Evolutionary conservation across 2,113 vertebrate genomes (phyloP).

Genomic region (Columbina picui): DNA sequence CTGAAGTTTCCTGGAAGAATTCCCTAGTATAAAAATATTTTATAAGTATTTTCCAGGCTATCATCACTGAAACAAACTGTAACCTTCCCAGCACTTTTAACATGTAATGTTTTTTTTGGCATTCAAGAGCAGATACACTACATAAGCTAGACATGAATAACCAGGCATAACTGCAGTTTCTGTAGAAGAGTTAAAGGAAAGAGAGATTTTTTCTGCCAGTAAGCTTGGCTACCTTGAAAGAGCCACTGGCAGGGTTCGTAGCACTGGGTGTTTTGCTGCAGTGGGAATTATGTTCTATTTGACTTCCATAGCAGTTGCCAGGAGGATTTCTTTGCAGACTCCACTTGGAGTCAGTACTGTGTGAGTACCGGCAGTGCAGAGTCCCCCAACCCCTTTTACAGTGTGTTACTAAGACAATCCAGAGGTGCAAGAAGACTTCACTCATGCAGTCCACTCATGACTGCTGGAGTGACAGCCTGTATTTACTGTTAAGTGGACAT

Average conservation of each 20-base stretch:
- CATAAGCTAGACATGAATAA: slow-evolving; percentile 17
- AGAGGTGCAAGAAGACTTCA: neutral
- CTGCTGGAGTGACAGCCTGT: neutral
- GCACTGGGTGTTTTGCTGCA: neutral
- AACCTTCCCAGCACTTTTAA: neutral
- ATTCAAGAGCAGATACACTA: neutral
- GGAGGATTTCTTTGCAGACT: neutral
- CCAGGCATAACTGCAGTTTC: neutral
- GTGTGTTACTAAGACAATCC: neutral
- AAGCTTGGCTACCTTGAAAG: neutral
- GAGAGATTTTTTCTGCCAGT: neutral
- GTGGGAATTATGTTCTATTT: neutral
- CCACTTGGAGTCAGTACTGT: neutral
- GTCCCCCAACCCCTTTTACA: neutral
- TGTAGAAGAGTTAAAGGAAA: neutral
- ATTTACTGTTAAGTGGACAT: neutral
- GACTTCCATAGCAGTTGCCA: neutral
- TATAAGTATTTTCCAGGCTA: slow-evolving; percentile 18
- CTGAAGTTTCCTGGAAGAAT: neutral
- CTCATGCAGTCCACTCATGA: neutral
- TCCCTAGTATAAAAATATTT: neutral
- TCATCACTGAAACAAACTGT: neutral
- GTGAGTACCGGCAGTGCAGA: neutral
- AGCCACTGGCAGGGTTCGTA: neutral
- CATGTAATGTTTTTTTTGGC: neutral